A percentile compares a stretch with the other conserved stretches of the same genome.
These are phyloP conservation scores for Neuroterus valhalla DNA, from an alignment of 1,140 invertebrate species.

Conservation along the genomic window DNA sequence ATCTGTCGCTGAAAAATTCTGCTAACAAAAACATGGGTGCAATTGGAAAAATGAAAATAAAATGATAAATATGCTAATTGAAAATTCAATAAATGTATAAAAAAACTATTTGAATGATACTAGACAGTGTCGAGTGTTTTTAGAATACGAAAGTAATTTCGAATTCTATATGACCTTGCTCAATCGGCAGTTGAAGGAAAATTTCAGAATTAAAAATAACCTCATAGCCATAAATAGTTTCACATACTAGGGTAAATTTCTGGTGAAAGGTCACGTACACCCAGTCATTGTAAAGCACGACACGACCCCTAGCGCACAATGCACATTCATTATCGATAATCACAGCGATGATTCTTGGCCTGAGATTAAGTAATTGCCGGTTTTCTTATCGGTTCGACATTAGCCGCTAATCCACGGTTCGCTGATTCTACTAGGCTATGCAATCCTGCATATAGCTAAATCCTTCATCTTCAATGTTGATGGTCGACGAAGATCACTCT, in stretches of 20 bases:
- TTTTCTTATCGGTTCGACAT: constrained; percentile 59
- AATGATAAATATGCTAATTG: too few species aligned
- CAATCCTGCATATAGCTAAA: constrained; percentile 48
- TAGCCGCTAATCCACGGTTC: constrained; percentile 50
- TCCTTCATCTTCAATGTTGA: constrained; percentile 41
- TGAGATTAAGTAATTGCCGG: constrained; percentile 65
- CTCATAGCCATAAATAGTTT: constrained; percentile 19
- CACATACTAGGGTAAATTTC: constrained; percentile 33
- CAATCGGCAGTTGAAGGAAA: not conserved
- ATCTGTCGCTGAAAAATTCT: too few species aligned
- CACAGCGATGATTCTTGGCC: constrained; percentile 56
- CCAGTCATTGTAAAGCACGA: constrained; percentile 45
- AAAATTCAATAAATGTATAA: too few species aligned
- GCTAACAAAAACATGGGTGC: too few species aligned
- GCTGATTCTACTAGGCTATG: constrained; percentile 41
- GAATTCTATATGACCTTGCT: not conserved
- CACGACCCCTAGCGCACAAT: constrained; percentile 47
- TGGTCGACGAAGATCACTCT: constrained; percentile 35
- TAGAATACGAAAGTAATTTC: not conserved
- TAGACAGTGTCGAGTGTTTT: too few species aligned
- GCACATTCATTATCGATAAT: constrained; percentile 64
- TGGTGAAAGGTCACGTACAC: constrained; percentile 54
- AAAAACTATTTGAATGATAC: too few species aligned
- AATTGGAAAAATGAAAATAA: too few species aligned
- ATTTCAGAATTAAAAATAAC: not conserved